phyloP scores from a whole-genome alignment of 35 echinoderm and acorn worm genomes.

The Apostichopus californicus region DNA sequence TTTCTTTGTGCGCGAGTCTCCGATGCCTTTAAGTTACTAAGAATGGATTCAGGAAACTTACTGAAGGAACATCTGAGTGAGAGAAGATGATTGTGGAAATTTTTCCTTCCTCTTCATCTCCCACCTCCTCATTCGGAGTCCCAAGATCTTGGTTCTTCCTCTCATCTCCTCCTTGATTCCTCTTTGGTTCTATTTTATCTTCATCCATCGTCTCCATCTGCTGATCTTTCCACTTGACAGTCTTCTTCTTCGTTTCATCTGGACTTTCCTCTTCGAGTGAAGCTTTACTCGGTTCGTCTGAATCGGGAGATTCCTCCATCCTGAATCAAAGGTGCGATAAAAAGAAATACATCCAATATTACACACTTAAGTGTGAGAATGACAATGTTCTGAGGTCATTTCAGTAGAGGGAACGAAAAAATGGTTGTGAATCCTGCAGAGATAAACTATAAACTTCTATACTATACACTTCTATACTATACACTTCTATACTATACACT shows the following conservation, averaged over 20 bases:
- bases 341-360: too few relatives aligned
- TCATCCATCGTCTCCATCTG: not conserved
- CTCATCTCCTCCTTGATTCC: too few relatives aligned
- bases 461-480: too few relatives aligned
- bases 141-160: too few relatives aligned
- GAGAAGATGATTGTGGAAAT: conserved; percentile 6
- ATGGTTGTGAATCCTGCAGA: too few relatives aligned
- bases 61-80: not conserved
- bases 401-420: too few relatives aligned
- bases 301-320: not conserved
- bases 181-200: not conserved
- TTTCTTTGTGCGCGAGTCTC: too few relatives aligned
- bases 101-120: not conserved
- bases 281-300: not conserved
- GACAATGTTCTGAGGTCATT: too few relatives aligned
- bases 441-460: too few relatives aligned
- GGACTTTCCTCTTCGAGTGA: not conserved
- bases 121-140: not conserved
- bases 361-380: too few relatives aligned
- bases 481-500: too few relatives aligned
- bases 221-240: conserved; percentile 14
- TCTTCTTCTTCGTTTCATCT: not conserved
- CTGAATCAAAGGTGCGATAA: not conserved
- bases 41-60: not conserved
- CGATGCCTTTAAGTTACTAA: not conserved